These are phyloP conservation scores for Diadophis punctatus DNA, from an alignment of 2,113 vertebrate species.

Conservation along the genomic window DNA sequence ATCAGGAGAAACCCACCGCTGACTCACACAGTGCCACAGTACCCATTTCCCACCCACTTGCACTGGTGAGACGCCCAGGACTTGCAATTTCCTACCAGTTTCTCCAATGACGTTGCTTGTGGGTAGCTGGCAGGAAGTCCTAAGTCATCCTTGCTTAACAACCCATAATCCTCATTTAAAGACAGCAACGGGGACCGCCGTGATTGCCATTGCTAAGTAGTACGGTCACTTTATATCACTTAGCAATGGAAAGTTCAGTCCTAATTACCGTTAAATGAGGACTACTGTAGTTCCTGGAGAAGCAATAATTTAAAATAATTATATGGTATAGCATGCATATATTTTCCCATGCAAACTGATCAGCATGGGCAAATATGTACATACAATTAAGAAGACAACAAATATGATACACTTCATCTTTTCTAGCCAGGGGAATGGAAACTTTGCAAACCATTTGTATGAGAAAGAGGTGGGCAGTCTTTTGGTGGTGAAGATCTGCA, in stretches of 20 bases:
- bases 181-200: not conserved
- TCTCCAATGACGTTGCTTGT: not conserved
- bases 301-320: not conserved
- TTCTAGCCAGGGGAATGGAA: not conserved
- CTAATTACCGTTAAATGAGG: not conserved
- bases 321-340: not conserved
- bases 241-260: not conserved
- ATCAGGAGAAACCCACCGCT: no score
- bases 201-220: not conserved
- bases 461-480: not conserved
- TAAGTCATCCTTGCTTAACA: not conserved
- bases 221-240: not conserved
- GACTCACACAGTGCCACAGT: not conserved
- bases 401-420: not conserved
- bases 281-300: not conserved
- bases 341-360: not conserved
- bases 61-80: not conserved
- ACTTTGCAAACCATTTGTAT: not conserved
- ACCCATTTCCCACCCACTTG: not conserved
- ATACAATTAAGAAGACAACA: not conserved
- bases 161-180: not conserved
- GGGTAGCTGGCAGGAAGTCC: not conserved
- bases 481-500: not conserved
- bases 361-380: not conserved
- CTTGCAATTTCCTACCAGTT: not conserved